Conservation (phyloP, 2,113 vertebrate species). For the Erythrocebus patas region DNA sequence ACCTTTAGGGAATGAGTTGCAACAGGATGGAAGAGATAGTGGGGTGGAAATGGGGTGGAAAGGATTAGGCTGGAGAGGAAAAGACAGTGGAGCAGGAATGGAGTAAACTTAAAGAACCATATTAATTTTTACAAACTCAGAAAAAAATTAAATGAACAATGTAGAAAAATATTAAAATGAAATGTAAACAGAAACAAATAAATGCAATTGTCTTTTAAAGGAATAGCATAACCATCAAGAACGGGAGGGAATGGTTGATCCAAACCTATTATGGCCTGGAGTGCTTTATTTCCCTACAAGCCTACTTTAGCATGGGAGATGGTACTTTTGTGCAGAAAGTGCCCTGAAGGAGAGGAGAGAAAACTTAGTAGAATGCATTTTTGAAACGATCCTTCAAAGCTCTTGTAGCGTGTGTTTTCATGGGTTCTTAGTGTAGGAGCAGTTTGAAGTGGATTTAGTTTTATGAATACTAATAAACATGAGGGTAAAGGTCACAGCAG, state of each 20-base stretch:
- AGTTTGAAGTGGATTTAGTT: conserved; percentile 47
- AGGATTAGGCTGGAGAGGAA: not conserved
- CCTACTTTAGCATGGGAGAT: not conserved
- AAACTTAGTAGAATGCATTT: conserved; percentile 23
- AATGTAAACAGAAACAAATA: conserved; percentile 15
- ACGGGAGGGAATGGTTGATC: fast-evolving
- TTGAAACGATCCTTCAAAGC: conserved; percentile 63
- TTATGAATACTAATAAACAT: conserved; percentile 36
- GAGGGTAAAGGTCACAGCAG: conserved; percentile 1
- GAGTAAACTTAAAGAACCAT: not conserved
- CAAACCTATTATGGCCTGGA: not conserved
- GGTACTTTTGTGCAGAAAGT: conserved; percentile 30
- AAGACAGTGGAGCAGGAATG: not conserved
- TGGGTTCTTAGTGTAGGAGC: not conserved
- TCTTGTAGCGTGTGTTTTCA: conserved; percentile 11
- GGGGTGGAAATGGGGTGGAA: not conserved
- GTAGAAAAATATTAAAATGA: not conserved
- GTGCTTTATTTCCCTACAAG: not conserved
- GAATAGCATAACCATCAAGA: not conserved
- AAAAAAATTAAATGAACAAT: not conserved
- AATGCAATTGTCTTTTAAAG: not conserved
- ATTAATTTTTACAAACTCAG: not conserved
- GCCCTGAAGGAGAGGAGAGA: conserved; percentile 19
- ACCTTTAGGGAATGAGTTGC: not conserved
- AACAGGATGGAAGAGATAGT: not conserved